Base-by-base conservation (phyloP, 2,113 vertebrate species). In the Columbina picui region DNA sequence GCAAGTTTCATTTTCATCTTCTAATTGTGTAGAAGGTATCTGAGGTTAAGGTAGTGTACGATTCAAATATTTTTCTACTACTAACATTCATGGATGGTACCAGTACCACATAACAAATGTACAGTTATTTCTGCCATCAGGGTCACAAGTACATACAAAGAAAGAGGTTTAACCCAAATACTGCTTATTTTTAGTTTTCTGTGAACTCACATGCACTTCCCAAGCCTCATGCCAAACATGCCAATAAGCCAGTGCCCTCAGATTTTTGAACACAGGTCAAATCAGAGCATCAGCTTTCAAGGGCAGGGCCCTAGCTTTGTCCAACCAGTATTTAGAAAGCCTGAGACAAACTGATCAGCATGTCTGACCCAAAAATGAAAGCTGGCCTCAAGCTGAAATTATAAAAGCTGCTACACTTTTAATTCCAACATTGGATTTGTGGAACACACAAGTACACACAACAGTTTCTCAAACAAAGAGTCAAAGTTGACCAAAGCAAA, bases 121-220 rank as follows among this genome's bases (percentile, higher is more conserved):
- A 47, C 18, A 30, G 39, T 76, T 80, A 63, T 71, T 89, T 95
- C 75, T 86, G 75, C 63, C 25, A 74, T 74, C 12, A 74, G 38
- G 53, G 63, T 85, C 91, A 91, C 0, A 1, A 80, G 34, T 27
- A 32, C 55, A 63, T 26, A 74, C 22, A 85, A 93, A 91, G 60
- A 89, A 94, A 93, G 79, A 93, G 76, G 79, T 95, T 97, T 97
- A 94, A 93, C 60, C 56, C 82, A 84, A 94, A 88, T 93, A 67
- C 75, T 68, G 64, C 69, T 93, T 95, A 95, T 96, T 95, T 96
- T 96, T 95, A 96, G 92, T 52, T 81, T 93, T 94, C 90, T 81
- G 60, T 95, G 88, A 96, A 96, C 93, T 39, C 76, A 57, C 12
- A 45, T 90, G 88, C 88, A 90, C 92, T 93, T 71, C n/a, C 52